Conservation (phyloP, 2,888 invertebrate genomes). For the Ischnura elegans region DNA sequence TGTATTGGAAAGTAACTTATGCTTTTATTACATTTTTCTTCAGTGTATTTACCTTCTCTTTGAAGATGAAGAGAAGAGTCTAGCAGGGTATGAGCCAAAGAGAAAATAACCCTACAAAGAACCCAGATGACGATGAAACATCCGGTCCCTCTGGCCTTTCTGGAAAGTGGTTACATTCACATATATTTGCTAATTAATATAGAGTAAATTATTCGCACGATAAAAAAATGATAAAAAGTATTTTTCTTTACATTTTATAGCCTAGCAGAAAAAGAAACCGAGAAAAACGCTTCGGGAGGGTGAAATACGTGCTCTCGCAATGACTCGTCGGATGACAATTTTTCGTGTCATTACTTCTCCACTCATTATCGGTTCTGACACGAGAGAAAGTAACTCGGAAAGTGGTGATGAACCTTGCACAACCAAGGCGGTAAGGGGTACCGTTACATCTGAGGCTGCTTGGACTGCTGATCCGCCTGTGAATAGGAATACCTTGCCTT, state of each 20-base stretch:
- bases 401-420: background rate
- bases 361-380: background rate
- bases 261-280: background rate
- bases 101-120: background rate
- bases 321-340: background rate
- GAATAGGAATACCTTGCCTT: background rate
- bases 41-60: background rate
- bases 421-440: background rate
- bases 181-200: background rate
- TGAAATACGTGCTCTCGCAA: background rate
- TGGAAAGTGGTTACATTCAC: background rate
- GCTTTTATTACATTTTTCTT: background rate
- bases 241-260: background rate
- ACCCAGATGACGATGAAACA: background rate
- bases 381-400: background rate
- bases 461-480: background rate
- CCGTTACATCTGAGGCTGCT: background rate
- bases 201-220: no score
- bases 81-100: background rate
- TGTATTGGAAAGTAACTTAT: background rate
- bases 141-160: background rate
- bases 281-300: background rate
- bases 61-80: background rate
- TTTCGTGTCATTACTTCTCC: background rate
- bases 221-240: background rate